These are phyloP conservation scores for Selenia dentaria DNA, from an alignment of 2,888 invertebrate genomes.

Conservation along the genomic window DNA sequence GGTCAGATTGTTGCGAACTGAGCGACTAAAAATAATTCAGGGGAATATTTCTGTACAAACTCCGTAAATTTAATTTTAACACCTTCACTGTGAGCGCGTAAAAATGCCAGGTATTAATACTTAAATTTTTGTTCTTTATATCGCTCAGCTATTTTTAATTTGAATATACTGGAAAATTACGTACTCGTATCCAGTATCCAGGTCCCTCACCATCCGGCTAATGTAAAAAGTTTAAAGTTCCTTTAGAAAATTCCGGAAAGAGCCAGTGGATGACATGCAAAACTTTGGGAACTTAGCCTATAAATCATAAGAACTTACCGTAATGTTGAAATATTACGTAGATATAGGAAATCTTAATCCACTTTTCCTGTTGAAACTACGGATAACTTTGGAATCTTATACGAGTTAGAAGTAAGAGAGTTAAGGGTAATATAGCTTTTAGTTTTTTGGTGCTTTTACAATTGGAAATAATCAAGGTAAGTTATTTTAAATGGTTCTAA, in stretches of 20 bases:
- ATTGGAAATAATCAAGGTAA: too few relatives aligned
- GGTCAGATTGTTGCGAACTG: too few relatives aligned
- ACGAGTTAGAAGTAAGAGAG: constrained; percentile 64
- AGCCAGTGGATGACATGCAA: constrained; percentile 77
- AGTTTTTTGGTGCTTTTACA: too few relatives aligned
- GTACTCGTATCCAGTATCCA: constrained; percentile 39
- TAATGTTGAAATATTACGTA: constrained; percentile 74
- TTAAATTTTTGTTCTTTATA: too few relatives aligned
- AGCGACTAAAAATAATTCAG: too few relatives aligned
- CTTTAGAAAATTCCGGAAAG: constrained; percentile 66
- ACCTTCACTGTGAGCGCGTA: too few relatives aligned
- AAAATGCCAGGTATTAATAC: too few relatives aligned
- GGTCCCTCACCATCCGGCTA: constrained; percentile 59
- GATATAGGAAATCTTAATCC: constrained; percentile 78
- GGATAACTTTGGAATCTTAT: constrained; percentile 67
- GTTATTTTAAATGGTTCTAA: too few relatives aligned
- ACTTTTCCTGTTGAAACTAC: constrained; percentile 73
- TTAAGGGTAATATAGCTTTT: too few relatives aligned
- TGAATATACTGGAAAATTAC: constrained; percentile 5
- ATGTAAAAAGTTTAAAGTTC: constrained; percentile 77
- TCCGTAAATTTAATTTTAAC: too few relatives aligned
- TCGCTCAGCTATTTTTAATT: too few relatives aligned
- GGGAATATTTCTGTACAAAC: too few relatives aligned
- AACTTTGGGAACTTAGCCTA: constrained; percentile 75
- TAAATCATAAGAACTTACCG: constrained; percentile 76